phyloP scores from a whole-genome alignment of 1,140 invertebrate species.

The Drosophila seguyi region DNA sequence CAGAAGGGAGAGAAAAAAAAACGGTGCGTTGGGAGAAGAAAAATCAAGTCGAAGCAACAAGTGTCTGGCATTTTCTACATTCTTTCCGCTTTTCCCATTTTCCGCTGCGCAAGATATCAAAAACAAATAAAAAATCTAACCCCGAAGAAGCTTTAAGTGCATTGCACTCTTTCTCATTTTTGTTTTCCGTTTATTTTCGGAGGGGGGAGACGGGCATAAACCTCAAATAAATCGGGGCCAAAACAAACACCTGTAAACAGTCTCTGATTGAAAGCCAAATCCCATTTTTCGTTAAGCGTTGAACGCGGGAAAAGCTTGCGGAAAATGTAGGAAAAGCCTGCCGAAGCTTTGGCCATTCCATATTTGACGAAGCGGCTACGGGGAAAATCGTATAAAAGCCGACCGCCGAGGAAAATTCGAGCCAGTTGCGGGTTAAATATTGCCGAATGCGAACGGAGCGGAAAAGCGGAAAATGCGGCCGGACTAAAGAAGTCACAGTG shows the following conservation, averaged over 20 bases:
- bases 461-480: conserved; percentile 29
- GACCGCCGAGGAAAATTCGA: conserved; percentile 58
- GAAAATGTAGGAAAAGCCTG: conserved; percentile 54
- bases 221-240: conserved; percentile 45
- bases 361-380: conserved; percentile 61
- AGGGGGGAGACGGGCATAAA: conserved; percentile 13
- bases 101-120: conserved; percentile 4
- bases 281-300: conserved; percentile 46
- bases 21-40: conserved; percentile 19
- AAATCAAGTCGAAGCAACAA: conserved; percentile 43
- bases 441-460: conserved; percentile 45
- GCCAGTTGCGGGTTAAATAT: conserved; percentile 74
- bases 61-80: conserved; percentile 31
- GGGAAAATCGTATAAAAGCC: conserved; percentile 74
- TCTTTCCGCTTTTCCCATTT: conserved; percentile 1
- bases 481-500: conserved; percentile 25
- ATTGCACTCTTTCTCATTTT: conserved; percentile 15
- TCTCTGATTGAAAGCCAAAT: conserved; percentile 51
- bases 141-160: conserved; percentile 31
- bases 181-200: background rate
- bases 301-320: conserved; percentile 61
- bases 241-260: conserved; percentile 82
- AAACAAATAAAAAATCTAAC: conserved; percentile 19
- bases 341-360: conserved; percentile 53
- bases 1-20: conserved; percentile 7